Conservation (phyloP, 2,113 vertebrate species). For the Scophthalmus maximus region DNA sequence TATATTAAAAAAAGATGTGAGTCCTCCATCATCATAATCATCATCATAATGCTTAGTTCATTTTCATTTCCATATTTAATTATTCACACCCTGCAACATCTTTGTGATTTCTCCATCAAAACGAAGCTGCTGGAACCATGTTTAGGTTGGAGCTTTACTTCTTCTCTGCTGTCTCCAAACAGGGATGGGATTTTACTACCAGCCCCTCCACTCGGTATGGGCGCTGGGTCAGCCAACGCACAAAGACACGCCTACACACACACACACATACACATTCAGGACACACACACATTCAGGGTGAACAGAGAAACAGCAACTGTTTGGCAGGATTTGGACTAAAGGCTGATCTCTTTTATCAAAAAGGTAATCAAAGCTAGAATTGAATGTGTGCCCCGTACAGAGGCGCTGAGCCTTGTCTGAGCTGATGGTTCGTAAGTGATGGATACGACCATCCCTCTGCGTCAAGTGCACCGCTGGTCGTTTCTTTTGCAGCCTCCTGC, state of each 20-base stretch:
- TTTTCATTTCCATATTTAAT: too few species aligned
- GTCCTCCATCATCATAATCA: too few species aligned
- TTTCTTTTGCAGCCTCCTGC: not conserved
- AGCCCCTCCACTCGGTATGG: slow-evolving; percentile 15
- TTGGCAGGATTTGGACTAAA: slow-evolving; percentile 30
- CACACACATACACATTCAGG: not conserved
- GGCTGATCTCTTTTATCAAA: not conserved
- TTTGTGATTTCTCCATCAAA: too few species aligned
- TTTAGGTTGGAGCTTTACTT: too few species aligned
- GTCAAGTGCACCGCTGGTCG: slow-evolving; percentile 12
- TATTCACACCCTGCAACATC: too few species aligned
- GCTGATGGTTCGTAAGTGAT: too few species aligned
- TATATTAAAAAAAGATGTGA: too few species aligned
- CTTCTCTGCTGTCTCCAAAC: not conserved
- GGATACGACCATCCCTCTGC: slow-evolving; percentile 33
- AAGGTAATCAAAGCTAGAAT: too few species aligned
- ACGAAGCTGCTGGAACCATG: too few species aligned
- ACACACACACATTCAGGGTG: not conserved
- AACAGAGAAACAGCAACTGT: slow-evolving; percentile 56
- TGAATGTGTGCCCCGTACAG: not conserved
- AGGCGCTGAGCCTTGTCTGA: too few species aligned
- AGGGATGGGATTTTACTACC: slow-evolving; percentile 19
- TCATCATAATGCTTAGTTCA: too few species aligned
- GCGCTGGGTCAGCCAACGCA: not conserved
- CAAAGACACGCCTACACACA: slow-evolving; percentile 47